Conservation (phyloP, 23 tunicate genomes). For the Trididemnum miniatum region DNA sequence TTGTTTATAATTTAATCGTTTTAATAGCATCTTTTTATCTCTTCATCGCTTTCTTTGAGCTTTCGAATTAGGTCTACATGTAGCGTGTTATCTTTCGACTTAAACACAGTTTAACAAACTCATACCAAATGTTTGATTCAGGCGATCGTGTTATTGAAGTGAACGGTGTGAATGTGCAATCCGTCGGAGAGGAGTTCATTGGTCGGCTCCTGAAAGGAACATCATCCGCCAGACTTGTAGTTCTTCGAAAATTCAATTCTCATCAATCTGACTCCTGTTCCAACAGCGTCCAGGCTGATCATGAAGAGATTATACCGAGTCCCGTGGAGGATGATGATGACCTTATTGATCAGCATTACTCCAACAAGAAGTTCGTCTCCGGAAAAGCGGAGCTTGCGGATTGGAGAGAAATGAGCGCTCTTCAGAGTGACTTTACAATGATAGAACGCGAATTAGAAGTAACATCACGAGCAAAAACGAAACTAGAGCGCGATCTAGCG, state of each 20-base stretch:
- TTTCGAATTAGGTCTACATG: too few species aligned
- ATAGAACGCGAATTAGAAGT: constrained; percentile 54
- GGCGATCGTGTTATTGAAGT: constrained; percentile 55
- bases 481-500: constrained; percentile 59
- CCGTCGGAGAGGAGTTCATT: constrained; percentile 38
- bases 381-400: constrained; percentile 33
- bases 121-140: background rate
- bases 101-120: too few species aligned
- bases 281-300: background rate
- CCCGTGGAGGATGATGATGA: constrained; percentile 14
- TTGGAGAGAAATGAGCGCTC: constrained; percentile 58
- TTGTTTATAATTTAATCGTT: too few species aligned
- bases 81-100: too few species aligned
- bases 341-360: background rate
- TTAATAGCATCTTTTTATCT: too few species aligned
- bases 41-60: too few species aligned
- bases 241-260: constrained; percentile 4
- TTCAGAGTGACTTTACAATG: constrained; percentile 53
- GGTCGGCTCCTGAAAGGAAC: constrained; percentile 38
- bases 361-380: background rate
- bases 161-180: constrained; percentile 57
- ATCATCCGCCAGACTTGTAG: constrained; percentile 34
- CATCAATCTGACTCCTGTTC: too few species aligned
- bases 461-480: constrained; percentile 53
- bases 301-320: background rate